Conservation (phyloP, 2,888 invertebrate species). For the Andrena camellia region DNA sequence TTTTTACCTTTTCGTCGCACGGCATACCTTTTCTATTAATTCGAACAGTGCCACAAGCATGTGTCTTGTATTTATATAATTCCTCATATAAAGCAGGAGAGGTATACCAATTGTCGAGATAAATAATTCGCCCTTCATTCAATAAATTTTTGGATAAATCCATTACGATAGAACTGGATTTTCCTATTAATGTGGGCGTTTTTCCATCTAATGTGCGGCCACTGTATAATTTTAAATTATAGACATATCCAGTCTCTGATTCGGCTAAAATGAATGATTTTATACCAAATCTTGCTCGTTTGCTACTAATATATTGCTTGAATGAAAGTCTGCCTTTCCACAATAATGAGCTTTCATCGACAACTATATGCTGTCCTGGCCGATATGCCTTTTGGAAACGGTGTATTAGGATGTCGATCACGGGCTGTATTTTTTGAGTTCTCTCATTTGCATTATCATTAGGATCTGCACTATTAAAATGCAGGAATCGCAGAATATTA, state of each 20-base stretch:
- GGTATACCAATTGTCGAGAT: constrained; percentile 33
- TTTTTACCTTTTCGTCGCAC: too few species aligned
- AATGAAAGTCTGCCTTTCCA: not conserved
- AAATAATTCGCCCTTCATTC: constrained; percentile 27
- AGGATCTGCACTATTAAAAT: too few species aligned
- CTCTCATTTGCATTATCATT: constrained; percentile 4
- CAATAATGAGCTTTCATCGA: not conserved
- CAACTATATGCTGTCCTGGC: not conserved
- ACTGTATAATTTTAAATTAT: constrained; percentile 13
- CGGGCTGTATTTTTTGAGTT: constrained; percentile 23
- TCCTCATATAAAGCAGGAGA: not conserved
- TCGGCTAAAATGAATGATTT: constrained; percentile 9
- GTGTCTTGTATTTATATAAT: too few species aligned
- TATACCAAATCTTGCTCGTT: not conserved
- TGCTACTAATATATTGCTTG: too few species aligned
- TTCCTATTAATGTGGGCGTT: constrained; percentile 12
- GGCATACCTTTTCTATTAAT: too few species aligned
- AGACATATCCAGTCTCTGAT: constrained; percentile 11
- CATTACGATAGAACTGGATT: constrained; percentile 4
- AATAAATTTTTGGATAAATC: constrained; percentile 1
- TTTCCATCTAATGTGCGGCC: not conserved
- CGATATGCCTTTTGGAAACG: constrained; percentile 36
- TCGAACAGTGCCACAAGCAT: too few species aligned
- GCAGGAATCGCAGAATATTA: constrained; percentile 14
- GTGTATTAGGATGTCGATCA: constrained; percentile 28